Conservation (phyloP, 2,888 invertebrate species). For the Nowickia ferox region DNA sequence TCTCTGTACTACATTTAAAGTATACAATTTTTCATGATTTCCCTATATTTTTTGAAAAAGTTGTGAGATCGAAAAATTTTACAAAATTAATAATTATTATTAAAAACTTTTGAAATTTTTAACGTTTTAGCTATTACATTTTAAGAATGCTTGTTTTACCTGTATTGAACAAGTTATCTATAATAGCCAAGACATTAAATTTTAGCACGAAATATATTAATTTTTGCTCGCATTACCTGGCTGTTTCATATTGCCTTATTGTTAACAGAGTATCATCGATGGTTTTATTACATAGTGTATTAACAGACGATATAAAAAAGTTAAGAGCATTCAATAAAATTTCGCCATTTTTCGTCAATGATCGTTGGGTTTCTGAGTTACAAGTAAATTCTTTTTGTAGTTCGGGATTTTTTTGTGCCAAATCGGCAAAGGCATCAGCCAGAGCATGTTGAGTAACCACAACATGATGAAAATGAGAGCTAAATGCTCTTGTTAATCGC, state of each 20-base stretch:
- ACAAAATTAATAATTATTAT: too few relatives aligned
- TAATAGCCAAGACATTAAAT: too few relatives aligned
- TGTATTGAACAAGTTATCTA: too few relatives aligned
- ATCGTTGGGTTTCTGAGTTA: slow-evolving; percentile 97
- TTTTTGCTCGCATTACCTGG: slow-evolving; percentile 82
- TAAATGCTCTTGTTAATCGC: slow-evolving; percentile 92
- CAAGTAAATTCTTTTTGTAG: slow-evolving; percentile 96
- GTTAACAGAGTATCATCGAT: slow-evolving; percentile 95
- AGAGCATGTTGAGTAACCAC: slow-evolving; percentile 94
- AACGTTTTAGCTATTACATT: too few relatives aligned
- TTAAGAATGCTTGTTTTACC: too few relatives aligned
- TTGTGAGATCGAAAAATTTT: too few relatives aligned
- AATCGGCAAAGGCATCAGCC: slow-evolving; percentile 96
- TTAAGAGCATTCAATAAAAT: slow-evolving; percentile 95
- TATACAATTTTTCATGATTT: too few relatives aligned
- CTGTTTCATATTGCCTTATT: slow-evolving; percentile 86
- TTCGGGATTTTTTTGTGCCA: slow-evolving; percentile 98
- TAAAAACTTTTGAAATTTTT: too few relatives aligned
- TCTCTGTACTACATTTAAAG: too few relatives aligned
- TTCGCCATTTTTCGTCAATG: slow-evolving; percentile 96
- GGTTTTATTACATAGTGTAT: slow-evolving; percentile 98
- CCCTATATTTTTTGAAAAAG: too few relatives aligned
- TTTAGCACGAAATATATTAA: neutral
- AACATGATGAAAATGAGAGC: slow-evolving; percentile 94
- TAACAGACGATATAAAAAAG: slow-evolving; percentile 97